Evolutionary conservation across 2,888 invertebrate species (phyloP), one percentile per base, ranked within the genome.

Genomic region (Pterostichus madidus): DNA sequence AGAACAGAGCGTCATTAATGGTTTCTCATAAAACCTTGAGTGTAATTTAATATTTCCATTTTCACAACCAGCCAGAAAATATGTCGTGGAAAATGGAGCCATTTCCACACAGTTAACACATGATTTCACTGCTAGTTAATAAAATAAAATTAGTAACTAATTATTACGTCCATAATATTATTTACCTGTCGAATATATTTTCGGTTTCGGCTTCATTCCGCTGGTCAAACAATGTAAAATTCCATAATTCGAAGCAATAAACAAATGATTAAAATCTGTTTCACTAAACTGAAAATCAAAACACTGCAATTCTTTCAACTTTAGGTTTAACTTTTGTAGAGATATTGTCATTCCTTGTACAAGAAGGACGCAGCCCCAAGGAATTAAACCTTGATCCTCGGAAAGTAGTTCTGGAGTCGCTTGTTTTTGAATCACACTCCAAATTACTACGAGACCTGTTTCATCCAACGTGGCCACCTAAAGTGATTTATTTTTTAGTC

Each of bases 401-500:
- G 59, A 73, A 52, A 56, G 56, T 35, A 73, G 77, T 31, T 44
- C 80, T 49, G 64, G 31, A 32, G 84, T 39, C 75, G 61, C 11
- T 79, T 82, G 17, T 79, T 64, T 88, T 85, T 87, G 85, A 52
- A 92, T 88, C 35, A 91, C 88, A 84, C 90, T 91, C 92, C 92
- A 92, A 80, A 92, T 87, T 35, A 91, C 89, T 73, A 92, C 86
- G 46, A 85, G 86, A 6, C 92, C 92, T 68, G 89, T 88, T 85
- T 91, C 91, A 84, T 92, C 91, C 84, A 92, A 87, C 83, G 91
- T 91, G 85, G 91, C 91, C 79, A 92, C 88, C 91, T 92, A 84
- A 84, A 86, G 13, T 52, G n/a, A n/a, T n/a, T 71, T 39, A 76
- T 56, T 59, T 35, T 61, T 39, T 1, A 13, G 44, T n/a, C 46